These are phyloP conservation scores for Metaphire vulgaris DNA, from an alignment of 1,140 invertebrate species.

Conservation along the genomic window DNA sequence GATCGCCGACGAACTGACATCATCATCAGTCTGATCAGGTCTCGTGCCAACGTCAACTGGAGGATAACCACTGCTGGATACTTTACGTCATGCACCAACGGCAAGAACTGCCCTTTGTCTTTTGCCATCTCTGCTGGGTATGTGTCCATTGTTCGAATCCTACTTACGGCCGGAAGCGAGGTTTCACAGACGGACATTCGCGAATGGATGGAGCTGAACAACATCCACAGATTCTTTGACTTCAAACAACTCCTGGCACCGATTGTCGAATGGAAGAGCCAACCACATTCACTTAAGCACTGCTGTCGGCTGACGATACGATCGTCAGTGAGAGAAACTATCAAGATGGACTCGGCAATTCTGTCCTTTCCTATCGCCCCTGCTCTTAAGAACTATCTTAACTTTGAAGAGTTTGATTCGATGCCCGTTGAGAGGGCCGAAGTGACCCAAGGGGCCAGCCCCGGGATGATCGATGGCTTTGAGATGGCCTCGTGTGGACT, in stretches of 20 bases:
- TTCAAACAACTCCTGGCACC: background rate
- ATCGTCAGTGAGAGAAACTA: background rate
- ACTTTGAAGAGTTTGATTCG: background rate
- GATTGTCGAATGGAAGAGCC: background rate
- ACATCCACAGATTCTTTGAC: background rate
- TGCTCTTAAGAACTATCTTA: background rate
- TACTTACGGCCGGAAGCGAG: slow-evolving; percentile 15
- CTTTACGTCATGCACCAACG: slow-evolving; percentile 25
- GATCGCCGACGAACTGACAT: background rate
- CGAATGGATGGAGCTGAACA: background rate
- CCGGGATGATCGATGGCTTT: background rate
- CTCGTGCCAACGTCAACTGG: slow-evolving; percentile 16
- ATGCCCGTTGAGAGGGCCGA: background rate
- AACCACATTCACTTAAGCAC: background rate
- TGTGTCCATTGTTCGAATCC: slow-evolving; percentile 19
- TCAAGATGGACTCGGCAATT: background rate
- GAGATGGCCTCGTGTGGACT: background rate
- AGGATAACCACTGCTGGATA: slow-evolving; percentile 15
- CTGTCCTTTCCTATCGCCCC: background rate
- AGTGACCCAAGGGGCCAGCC: background rate
- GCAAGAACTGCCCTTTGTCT: slow-evolving; percentile 25
- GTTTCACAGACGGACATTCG: background rate
- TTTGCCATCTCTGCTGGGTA: slow-evolving; percentile 22
- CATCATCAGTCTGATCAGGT: background rate
- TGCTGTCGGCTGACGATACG: background rate